Evolutionary conservation across 1,140 invertebrate genomes (phyloP).

Genomic region (Drosophila fuyamai): DNA sequence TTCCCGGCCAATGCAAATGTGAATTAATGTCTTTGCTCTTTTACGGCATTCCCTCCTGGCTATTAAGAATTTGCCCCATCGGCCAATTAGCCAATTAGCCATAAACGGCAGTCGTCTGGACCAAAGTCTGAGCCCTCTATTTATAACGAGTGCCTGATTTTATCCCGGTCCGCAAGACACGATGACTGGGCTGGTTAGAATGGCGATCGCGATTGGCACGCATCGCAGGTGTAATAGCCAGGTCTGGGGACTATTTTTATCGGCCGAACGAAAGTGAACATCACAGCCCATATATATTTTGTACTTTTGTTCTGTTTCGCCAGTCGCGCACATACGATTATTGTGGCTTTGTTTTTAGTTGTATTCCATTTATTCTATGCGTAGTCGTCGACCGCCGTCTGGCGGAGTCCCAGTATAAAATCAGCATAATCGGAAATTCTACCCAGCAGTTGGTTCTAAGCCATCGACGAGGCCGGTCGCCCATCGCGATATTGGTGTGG

Average conservation of each 20-base stretch:
- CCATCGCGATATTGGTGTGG: conserved; percentile 34
- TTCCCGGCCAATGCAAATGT: conserved; percentile 21
- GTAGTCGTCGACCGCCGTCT: conserved; percentile 44
- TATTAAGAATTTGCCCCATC: conserved; percentile 38
- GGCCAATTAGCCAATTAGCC: conserved; percentile 52
- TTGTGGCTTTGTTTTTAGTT: conserved; percentile 59
- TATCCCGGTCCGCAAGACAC: conserved; percentile 15
- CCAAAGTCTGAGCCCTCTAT: conserved; percentile 37
- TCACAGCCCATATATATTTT: conserved; percentile 62
- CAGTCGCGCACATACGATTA: conserved; percentile 59
- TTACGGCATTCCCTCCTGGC: conserved; percentile 48
- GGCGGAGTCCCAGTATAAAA: conserved; percentile 70
- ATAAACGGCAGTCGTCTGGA: conserved; percentile 47
- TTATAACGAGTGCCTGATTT: conserved; percentile 55
- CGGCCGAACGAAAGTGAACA: conserved; percentile 74
- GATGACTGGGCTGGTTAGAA: conserved; percentile 43
- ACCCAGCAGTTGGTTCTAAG: conserved; percentile 78
- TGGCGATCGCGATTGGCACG: conserved; percentile 14
- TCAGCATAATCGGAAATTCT: conserved; percentile 83
- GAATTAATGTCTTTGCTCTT: conserved; percentile 22
- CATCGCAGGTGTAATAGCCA: conserved; percentile 53
- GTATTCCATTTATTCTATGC: conserved; percentile 75
- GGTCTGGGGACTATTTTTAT: conserved; percentile 68
- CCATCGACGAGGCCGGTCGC: conserved; percentile 65
- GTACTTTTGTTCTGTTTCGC: conserved; percentile 76